Evolutionary conservation across 2,113 vertebrate genomes (phyloP), one percentile per base, ranked within the genome.

Genomic region (Crypturellus undulatus): DNA sequence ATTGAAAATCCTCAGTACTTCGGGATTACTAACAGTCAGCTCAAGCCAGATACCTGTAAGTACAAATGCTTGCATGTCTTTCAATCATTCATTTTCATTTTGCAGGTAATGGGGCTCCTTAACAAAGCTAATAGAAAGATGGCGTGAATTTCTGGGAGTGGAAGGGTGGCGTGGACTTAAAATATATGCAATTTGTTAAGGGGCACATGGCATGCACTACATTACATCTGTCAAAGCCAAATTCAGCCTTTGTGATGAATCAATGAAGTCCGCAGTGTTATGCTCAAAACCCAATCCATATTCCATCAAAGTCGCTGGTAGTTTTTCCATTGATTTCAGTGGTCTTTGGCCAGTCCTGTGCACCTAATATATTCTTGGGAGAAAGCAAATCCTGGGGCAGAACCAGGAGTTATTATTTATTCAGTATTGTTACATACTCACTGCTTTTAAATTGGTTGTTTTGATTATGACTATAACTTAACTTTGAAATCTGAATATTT

Each of bases 1-100:
- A 99, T 99, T 34, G 99, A 99, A 98, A 99, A 99, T 97, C 99
- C 99, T 0, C 99, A 99, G 95, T 99, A 99, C 96, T 99, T 99
- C 97, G 99, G 99, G 90, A 99, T 99, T 97, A 99, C 99, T 60
- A 99, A 99, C 96, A 99, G 98, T 96, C 98, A 99, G 72, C 98
- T 99, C 90, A 99, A 99, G 96, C 98, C 99, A 25, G 99, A 99
- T 96, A 99, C 99, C 9, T 99, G 99, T 99, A 96, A 99, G 99
- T 99, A 98, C 91, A 76, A 77, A 91, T 67, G 85, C 83, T 90
- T 92, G 16, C 82, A 38, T 94, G 73, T 93, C 71, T 63, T 96
- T 70, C 58, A 45, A 22, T 87, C 69, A 87, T 69, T 90, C 85
- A 83, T 96, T 88, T 80, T 95, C 68, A 40, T 24, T 58, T 26